Evolutionary conservation across 2,113 vertebrate species (phyloP).

Genomic region (Vulpes vulpes): DNA sequence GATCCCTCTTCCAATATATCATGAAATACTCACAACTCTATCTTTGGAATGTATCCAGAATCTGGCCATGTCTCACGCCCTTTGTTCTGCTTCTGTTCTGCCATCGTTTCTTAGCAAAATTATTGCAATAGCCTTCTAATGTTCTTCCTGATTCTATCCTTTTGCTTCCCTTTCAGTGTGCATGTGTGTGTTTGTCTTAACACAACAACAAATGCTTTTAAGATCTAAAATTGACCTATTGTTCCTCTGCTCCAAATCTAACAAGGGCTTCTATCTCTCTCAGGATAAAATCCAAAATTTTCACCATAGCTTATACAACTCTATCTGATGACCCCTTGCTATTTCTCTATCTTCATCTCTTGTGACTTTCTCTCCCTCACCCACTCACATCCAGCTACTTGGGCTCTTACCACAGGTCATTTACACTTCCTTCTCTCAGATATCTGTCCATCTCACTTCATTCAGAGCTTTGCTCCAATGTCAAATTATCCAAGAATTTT

Average conservation of each 20-base stretch:
- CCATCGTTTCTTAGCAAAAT: neutral
- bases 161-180: neutral
- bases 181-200: neutral
- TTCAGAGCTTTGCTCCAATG: neutral
- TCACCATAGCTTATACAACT: neutral
- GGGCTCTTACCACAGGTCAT: no score
- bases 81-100: neutral
- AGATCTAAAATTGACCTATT: neutral
- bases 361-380: neutral
- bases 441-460: neutral
- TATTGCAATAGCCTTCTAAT: neutral
- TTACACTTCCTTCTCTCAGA: neutral
- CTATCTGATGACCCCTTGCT: neutral
- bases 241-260: neutral
- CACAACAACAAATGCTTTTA: neutral
- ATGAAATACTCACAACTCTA: neutral
- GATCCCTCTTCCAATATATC: neutral
- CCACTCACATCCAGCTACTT: neutral
- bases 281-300: neutral
- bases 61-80: neutral
- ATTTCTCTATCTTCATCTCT: neutral
- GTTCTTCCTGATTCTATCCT: neutral
- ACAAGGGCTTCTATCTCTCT: neutral
- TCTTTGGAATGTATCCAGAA: neutral
- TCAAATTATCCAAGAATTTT: neutral